Conservation (phyloP, 1,140 invertebrate genomes). For the Tetragnatha versicolor region DNA sequence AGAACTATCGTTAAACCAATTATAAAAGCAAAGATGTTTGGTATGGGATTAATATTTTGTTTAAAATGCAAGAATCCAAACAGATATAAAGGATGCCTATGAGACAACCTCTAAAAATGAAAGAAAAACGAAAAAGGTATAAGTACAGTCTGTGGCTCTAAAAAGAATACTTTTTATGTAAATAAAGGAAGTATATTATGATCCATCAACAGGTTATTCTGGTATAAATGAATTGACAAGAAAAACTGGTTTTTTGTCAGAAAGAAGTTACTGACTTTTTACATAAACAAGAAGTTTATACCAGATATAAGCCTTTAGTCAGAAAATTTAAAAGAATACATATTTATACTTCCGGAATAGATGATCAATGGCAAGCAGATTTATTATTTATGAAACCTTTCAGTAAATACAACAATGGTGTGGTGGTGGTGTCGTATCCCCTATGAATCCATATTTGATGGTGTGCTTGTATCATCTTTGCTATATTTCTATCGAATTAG, state of each 20-base stretch:
- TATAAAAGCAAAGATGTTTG: slow-evolving; percentile 26
- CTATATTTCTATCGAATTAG: no score
- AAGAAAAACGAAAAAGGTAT: slow-evolving; percentile 13
- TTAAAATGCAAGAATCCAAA: slow-evolving; percentile 31
- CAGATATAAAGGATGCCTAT: neutral
- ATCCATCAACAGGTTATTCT: neutral
- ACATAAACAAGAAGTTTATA: slow-evolving; percentile 55
- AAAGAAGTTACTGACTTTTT: neutral
- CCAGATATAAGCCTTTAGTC: slow-evolving; percentile 51
- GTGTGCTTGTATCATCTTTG: no score
- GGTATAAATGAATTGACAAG: neutral
- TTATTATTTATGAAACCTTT: slow-evolving; percentile 60
- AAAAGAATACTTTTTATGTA: slow-evolving; percentile 24
- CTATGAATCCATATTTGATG: no score
- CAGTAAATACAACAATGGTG: slow-evolving; percentile 62
- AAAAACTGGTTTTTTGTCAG: neutral
- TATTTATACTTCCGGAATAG: slow-evolving; percentile 57
- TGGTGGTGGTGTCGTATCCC: no score
- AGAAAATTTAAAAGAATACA: slow-evolving; percentile 52
- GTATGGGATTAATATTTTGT: slow-evolving; percentile 15
- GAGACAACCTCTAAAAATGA: slow-evolving; percentile 16
- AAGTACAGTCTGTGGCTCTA: neutral
- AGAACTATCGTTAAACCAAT: slow-evolving; percentile 36
- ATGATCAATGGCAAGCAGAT: slow-evolving; percentile 64
- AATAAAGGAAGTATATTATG: neutral